These are phyloP conservation scores for Ashinkailepas kermadecensis DNA, from an alignment of 2,888 invertebrate species.

Conservation along the genomic window DNA sequence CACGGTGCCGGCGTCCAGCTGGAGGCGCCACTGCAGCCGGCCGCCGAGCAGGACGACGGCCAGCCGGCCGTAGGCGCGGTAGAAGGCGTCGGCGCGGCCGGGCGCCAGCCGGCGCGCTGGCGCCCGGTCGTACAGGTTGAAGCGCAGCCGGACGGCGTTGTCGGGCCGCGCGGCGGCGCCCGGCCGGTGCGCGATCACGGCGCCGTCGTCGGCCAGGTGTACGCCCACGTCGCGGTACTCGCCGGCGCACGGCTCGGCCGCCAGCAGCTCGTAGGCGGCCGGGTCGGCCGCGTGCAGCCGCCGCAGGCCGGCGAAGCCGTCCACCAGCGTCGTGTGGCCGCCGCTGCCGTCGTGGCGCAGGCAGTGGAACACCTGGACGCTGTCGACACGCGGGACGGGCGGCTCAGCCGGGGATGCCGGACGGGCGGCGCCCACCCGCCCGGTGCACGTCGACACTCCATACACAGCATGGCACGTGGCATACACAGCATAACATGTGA, in stretches of 20 bases:
- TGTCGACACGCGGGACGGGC: conserved; percentile 29
- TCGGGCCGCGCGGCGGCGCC: background rate
- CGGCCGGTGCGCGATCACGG: background rate
- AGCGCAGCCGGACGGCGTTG: background rate
- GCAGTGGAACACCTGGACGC: conserved; percentile 55
- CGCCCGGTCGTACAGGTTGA: conserved; percentile 19
- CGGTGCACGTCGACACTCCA: too few species aligned
- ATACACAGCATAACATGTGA: too few species aligned
- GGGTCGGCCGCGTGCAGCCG: conserved; percentile 50
- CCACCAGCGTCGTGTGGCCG: conserved; percentile 64
- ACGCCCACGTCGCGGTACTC: conserved; percentile 34
- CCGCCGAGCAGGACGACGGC: background rate
- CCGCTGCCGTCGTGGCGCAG: conserved; percentile 54
- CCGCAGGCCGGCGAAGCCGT: conserved; percentile 61
- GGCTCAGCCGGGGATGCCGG: too few species aligned
- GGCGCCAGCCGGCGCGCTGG: background rate
- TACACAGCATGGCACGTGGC: too few species aligned
- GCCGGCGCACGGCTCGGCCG: conserved; percentile 33
- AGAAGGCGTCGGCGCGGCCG: background rate
- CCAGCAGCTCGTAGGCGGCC: conserved; percentile 53
- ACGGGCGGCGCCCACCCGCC: too few species aligned
- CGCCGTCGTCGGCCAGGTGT: background rate
- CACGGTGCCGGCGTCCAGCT: conserved; percentile 56
- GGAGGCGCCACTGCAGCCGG: conserved; percentile 35
- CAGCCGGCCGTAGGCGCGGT: conserved; percentile 3